phyloP scores from a whole-genome alignment of 2,797 vertebrate genomes.

The Chaetodon trifasciatus region DNA sequence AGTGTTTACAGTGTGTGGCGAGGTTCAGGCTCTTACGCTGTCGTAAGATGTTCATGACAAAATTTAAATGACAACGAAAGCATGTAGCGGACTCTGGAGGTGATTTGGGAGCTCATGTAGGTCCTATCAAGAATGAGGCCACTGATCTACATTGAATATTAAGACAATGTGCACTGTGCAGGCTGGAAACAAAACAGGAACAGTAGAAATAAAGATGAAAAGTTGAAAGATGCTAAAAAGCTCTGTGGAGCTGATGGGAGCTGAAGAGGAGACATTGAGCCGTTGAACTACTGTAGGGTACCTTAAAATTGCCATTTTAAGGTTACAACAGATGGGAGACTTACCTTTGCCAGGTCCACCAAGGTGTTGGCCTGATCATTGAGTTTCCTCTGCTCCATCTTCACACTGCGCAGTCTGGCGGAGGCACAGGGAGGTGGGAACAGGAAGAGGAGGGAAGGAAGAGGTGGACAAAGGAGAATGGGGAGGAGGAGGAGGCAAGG shows the following conservation, averaged over 20 bases:
- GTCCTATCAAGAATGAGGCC: background rate
- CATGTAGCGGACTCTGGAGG: background rate
- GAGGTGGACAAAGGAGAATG: constrained; percentile 27
- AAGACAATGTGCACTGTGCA: background rate
- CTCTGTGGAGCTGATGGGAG: background rate
- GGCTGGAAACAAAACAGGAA: background rate
- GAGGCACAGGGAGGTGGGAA: constrained; percentile 36
- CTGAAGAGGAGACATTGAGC: background rate
- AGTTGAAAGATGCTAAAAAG: background rate
- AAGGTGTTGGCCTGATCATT: constrained; percentile 95
- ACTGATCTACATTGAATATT: background rate
- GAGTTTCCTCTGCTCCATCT: constrained; percentile 96
- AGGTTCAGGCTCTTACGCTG: background rate
- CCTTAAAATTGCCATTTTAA: background rate
- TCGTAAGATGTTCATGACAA: background rate
- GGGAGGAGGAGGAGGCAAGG: constrained; percentile 16
- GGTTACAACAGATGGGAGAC: background rate
- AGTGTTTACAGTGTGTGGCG: background rate
- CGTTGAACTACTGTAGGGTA: too few relatives aligned
- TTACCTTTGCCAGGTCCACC: constrained; percentile 94
- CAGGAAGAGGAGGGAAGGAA: constrained; percentile 18
- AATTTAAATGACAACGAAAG: background rate
- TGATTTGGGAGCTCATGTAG: too few relatives aligned
- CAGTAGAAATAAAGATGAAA: background rate
- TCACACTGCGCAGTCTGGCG: constrained; percentile 91